A percentile compares a stretch with the other conserved stretches of the same genome.
These are phyloP conservation scores for Triplophysa yarkandensis DNA, from an alignment of 2,797 vertebrate genomes.

Conservation along the genomic window DNA sequence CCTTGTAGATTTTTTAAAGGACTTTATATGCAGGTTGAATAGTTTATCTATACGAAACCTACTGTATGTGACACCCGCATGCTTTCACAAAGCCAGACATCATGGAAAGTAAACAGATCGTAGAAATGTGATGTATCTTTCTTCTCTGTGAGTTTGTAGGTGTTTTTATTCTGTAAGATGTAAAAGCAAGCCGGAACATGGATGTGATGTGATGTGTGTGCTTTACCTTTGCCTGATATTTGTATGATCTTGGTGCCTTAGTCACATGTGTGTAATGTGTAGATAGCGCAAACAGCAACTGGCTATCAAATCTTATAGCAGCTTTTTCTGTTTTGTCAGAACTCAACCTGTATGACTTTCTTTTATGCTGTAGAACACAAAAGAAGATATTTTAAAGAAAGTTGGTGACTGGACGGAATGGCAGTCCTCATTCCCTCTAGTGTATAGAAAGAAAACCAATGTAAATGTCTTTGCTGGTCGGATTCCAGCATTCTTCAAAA, in stretches of 20 bases:
- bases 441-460: too few relatives aligned
- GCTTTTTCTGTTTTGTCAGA: too few relatives aligned
- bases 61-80: not conserved
- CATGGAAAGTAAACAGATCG: constrained; percentile 3
- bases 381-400: too few relatives aligned
- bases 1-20: not conserved
- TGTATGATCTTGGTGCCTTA: not conserved
- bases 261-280: not conserved
- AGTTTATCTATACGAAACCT: not conserved
- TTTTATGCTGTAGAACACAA: too few relatives aligned
- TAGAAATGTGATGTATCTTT: not conserved
- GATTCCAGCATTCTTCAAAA: too few relatives aligned
- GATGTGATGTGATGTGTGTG: not conserved
- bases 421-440: too few relatives aligned
- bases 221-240: not conserved
- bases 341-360: too few relatives aligned
- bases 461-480: too few relatives aligned
- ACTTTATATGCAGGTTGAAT: not conserved
- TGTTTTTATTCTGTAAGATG: not conserved
- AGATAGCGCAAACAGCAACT: not conserved
- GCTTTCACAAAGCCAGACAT: not conserved
- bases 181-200: not conserved
- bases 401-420: too few relatives aligned
- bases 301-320: not conserved
- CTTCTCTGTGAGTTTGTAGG: too few relatives aligned